These are phyloP conservation scores for Hydropotes inermis DNA, from an alignment of 2,113 vertebrate genomes.

Conservation along the genomic window DNA sequence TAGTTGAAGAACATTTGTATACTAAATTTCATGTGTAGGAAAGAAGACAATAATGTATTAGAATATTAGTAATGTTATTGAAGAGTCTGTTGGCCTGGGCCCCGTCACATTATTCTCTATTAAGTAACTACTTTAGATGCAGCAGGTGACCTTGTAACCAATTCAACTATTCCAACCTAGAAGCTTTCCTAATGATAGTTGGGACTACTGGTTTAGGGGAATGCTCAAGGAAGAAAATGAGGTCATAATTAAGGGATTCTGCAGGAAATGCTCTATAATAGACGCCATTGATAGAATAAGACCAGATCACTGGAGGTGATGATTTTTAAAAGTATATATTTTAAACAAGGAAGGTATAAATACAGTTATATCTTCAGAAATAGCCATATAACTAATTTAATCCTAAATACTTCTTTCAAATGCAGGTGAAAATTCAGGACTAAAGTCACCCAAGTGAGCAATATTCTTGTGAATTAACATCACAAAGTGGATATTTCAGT, in stretches of 20 bases:
- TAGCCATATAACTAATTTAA: constrained; percentile 26
- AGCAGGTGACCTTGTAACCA: constrained; percentile 58
- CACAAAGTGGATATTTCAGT: not conserved
- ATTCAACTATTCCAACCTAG: constrained; percentile 33
- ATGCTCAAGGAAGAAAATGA: constrained; percentile 5
- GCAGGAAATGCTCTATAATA: not conserved
- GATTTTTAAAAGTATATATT: constrained; percentile 35
- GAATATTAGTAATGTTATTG: constrained; percentile 71
- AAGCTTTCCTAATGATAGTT: constrained; percentile 63
- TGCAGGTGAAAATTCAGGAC: not conserved
- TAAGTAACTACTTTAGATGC: constrained; percentile 69
- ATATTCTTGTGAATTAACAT: not conserved
- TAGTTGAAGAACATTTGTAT: constrained; percentile 68
- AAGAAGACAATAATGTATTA: constrained; percentile 65
- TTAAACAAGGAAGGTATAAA: not conserved
- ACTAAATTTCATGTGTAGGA: constrained; percentile 75
- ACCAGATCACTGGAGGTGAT: constrained; percentile 22
- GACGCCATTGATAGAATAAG: constrained; percentile 22
- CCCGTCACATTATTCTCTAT: not conserved
- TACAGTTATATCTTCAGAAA: not conserved
- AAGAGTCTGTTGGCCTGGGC: constrained; percentile 41
- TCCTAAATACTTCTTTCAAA: constrained; percentile 33
- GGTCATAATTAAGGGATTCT: constrained; percentile 26
- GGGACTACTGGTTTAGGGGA: constrained; percentile 46
- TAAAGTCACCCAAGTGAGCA: not conserved